Evolutionary conservation across 1,140 invertebrate species (phyloP), one percentile per base, ranked within the genome.

Genomic region (Trypoxylus dichotomus): DNA sequence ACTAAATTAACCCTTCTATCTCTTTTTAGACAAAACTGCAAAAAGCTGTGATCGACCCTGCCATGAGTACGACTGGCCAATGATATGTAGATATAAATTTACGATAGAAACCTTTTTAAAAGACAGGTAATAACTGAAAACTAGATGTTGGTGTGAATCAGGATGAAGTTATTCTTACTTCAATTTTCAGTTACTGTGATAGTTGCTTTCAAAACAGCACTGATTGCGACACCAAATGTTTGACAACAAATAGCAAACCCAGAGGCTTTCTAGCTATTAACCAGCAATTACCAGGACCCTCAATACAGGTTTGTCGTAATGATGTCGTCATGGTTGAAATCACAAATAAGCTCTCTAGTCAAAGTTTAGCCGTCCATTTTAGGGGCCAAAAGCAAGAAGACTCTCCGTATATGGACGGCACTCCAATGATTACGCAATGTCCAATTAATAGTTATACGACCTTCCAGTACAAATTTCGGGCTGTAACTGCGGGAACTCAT

Each of bases 271-370:
- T 95, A 19, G 90, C 93, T 0, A 93, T 93, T 1, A 97, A 97
- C 86, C 88, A 94, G 74, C 91, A 92, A 85, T 85, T 96, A 15
- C 95, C 95, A 2, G 95, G 95, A 0, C 95, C 96, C 0, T 85
- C 90, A 5, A 94, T 97, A 63, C 92, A 96, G 87, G 94, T 97
- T 2, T 97, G 95, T 80, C 90, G 95, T 84, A 94, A 94, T 82
- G 95, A 97, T 83, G 94, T 94, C 5, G 86, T 97, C 5, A 91
- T 96, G 0, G 92, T 96, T 0, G 94, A 96, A 85, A 92, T 97
- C 0, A 90, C 93, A 0, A 96, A 97, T 83, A 89, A 92, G 75
- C 88, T 96, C 24, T 90, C 91, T 2, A 91, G 92, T 1, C 92
- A 94, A 80, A 89, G 90, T 0, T 88, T 92, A 0, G 90, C 92